Percentiles rank a stretch among this genome's conserved stretches.
Evolutionary conservation across 1,140 invertebrate genomes (phyloP).

Genomic region (Latrodectus geometricus): DNA sequence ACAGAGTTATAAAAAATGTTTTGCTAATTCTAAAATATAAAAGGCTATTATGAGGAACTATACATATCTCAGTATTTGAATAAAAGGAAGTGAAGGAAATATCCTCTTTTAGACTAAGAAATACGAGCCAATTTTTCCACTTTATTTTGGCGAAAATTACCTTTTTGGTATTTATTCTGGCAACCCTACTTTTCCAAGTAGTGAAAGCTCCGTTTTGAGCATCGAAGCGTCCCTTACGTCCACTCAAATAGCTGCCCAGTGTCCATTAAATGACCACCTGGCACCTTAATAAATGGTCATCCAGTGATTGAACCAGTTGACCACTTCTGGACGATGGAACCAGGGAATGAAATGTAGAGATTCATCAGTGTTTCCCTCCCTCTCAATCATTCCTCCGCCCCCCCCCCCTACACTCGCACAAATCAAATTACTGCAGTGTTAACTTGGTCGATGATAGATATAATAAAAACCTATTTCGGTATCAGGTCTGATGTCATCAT

Average conservation of each 20-base stretch:
- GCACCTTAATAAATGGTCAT: conserved; percentile 48
- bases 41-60: no score
- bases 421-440: neutral
- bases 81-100: no score
- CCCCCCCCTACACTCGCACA: neutral
- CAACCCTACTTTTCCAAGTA: neutral
- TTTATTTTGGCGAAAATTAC: neutral
- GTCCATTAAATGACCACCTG: conserved; percentile 60
- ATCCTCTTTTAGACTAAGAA: no score
- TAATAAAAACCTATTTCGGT: no score
- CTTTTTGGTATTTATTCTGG: neutral
- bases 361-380: neutral
- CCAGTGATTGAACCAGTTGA: conserved; percentile 37
- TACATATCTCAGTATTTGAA: no score
- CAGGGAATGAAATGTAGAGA: conserved; percentile 11
- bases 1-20: no score
- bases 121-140: no score
- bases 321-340: conserved; percentile 24
- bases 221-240: conserved; percentile 22
- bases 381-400: neutral
- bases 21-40: no score
- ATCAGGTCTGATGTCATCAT: no score
- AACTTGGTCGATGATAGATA: no score
- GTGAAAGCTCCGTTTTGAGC: conserved; percentile 11
- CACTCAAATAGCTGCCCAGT: conserved; percentile 41